Evolutionary conservation across 2,888 invertebrate genomes (phyloP).

Genomic region (Drosophila merina): DNA sequence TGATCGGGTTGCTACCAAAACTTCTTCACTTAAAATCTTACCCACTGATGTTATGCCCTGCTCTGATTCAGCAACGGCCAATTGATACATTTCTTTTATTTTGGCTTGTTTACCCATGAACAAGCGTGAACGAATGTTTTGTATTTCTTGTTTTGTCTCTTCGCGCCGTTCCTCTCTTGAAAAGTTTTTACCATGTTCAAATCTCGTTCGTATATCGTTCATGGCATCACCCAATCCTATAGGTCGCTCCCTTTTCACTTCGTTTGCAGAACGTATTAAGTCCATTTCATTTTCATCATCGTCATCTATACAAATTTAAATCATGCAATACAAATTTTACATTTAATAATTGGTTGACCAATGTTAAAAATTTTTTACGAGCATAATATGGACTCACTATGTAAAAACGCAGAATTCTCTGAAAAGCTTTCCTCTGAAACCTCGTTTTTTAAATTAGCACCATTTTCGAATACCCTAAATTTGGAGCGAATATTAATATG

Average conservation of each 20-base stretch:
- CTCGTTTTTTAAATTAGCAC: conserved; percentile 81
- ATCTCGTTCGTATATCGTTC: conserved; percentile 92
- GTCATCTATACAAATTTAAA: not conserved
- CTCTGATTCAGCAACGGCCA: conserved; percentile 93
- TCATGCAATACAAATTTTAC: conserved; percentile 49
- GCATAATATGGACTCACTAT: conserved; percentile 88
- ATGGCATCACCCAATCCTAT: conserved; percentile 91
- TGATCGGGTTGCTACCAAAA: conserved; percentile 86
- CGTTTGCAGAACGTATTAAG: conserved; percentile 85
- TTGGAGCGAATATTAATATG: conserved; percentile 92
- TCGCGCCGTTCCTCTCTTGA: conserved; percentile 89
- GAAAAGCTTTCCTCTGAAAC: conserved; percentile 14
- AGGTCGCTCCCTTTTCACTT: conserved; percentile 89
- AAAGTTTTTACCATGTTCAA: conserved; percentile 88
- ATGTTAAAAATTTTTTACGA: no score
- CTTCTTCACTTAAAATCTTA: conserved; percentile 85
- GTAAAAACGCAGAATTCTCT: conserved; percentile 84
- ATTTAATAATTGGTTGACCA: conserved; percentile 72
- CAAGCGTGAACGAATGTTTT: conserved; percentile 92
- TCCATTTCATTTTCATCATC: conserved; percentile 85
- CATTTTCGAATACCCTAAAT: conserved; percentile 91
- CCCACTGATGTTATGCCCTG: conserved; percentile 86
- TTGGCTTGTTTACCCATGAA: conserved; percentile 96
- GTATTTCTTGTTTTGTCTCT: conserved; percentile 94
- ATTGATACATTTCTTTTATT: conserved; percentile 96